phyloP scores from a whole-genome alignment of 2,797 vertebrate species.

The Molothrus ater region DNA sequence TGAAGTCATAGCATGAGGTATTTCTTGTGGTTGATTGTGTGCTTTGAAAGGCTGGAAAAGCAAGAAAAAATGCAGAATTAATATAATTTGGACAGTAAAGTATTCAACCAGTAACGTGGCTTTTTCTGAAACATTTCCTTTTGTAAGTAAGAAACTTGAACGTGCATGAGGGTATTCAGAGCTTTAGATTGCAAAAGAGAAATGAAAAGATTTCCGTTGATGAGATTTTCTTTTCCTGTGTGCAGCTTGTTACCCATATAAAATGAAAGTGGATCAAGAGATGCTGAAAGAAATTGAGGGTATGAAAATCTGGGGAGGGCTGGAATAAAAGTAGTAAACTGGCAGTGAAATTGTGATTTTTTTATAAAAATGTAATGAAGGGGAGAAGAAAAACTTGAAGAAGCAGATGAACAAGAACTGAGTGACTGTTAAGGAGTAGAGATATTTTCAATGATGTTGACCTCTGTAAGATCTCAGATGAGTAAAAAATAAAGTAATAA shows the following conservation, averaged over 20 bases:
- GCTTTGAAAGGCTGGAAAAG: background rate
- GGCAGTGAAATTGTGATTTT: background rate
- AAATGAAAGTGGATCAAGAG: background rate
- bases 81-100: background rate
- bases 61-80: background rate
- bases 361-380: background rate
- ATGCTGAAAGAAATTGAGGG: background rate
- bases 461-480: conserved; percentile 11
- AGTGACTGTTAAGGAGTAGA: background rate
- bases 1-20: background rate
- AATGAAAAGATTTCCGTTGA: background rate
- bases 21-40: background rate
- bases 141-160: background rate
- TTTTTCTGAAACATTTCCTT: background rate
- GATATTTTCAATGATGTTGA: background rate
- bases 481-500: conserved; percentile 27
- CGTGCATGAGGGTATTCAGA: background rate
- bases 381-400: background rate
- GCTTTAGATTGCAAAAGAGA: background rate
- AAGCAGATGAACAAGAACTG: background rate
- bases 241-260: background rate
- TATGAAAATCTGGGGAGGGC: background rate
- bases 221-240: background rate
- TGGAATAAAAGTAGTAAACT: background rate
- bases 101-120: background rate